Evolutionary conservation across 2,113 vertebrate genomes (phyloP), one percentile per base, ranked within the genome.

Genomic region (Pelusios castaneus): DNA sequence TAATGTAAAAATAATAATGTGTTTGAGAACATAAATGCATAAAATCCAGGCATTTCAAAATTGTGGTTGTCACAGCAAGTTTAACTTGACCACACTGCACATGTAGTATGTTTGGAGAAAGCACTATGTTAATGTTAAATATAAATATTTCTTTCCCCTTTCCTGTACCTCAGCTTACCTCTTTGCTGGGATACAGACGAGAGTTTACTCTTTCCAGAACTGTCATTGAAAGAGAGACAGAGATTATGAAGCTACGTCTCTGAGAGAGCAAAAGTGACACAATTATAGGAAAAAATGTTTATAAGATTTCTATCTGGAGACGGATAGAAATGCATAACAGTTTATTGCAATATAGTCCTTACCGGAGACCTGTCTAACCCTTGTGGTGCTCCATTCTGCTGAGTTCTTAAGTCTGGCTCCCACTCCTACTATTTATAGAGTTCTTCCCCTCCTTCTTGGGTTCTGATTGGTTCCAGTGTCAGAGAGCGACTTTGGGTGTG

Each of bases 11-110:
- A 10, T 47, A 6, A 47, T 47, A 47, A 47, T 10, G 47, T 47
- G 10, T 10, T 19, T 34, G 47, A n/a, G 49, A 52, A n/a, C 22
- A 8, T 5, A 63, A 58, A 47, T 70, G 34, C 0, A 0, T 27
- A 41, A 10, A 55, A 16, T 89, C 41, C 0, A 0, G 41, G 0
- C 0, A 22, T 43, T 31, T 25, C 4, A 31, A 0, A 0, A 1
- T 10, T 76, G 13, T 1, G 2, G 8, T 34, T 88, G 58, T 51
- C 49, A 31, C 52, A 0, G 0, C 47, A 9, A 79, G 41, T 34
- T 34, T 43, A 77, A 51, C 7, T 55, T 60, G 54, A 11, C 21
- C 0, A 0, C 77, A 54, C 76, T 52, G 38, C 29, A 60, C 13
- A 3, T 34, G 58, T 60, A 60, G 31, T 31, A 29, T 70, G 63